Base-by-base conservation (phyloP, 2,888 invertebrate species). In the Dynastes grantii region DNA sequence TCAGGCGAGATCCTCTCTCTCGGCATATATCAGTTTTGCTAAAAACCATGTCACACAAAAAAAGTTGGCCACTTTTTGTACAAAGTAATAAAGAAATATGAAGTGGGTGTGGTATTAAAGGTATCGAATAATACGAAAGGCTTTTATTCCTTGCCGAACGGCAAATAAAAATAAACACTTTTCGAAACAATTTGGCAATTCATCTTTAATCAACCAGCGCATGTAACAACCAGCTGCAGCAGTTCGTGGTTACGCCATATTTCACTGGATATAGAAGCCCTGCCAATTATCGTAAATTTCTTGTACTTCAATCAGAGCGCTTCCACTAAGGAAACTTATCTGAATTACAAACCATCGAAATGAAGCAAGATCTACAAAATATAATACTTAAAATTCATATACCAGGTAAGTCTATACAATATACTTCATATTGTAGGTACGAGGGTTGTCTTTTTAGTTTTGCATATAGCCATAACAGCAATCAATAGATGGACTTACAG, bases 161-260 rank as follows among this genome's bases (percentile, higher is more conserved):
- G 67, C 58, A 67, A 65, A 81, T 78, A 77, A 78, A 78, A 82
- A 79, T 80, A 81, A 79, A 81, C 80, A 80, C 80, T 80, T 76
- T 68, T 53, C 79, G 79, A 71, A 37, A 80, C 79, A 76, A 71
- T 80, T 79, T 78, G 80, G 76, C 82, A 79, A 79, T 80, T 79
- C 78, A 79, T 79, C 81, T 82, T 82, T 82, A 81, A 82, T 82
- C 79, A 76, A 77, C 76, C 79, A 67, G 64, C 75, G 77, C 79
- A 75, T 79, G 79, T 82, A 81, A 22, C 71, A 55, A 55, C 82
- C 86, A 86, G 86, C 85, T 86, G 86, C 85, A 81, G 79, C 76
- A 78, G 37, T 82, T 87, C 87, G 87, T 87, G 87, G 85, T 81
- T 82, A 76, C 83, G 82, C 85, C 86, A 87, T 86, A 87, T 85